A percentile compares a stretch with the other conserved stretches of the same genome.
Conservation (phyloP, 2,113 vertebrate genomes). For the Rhinolophus ferrumequinum region DNA sequence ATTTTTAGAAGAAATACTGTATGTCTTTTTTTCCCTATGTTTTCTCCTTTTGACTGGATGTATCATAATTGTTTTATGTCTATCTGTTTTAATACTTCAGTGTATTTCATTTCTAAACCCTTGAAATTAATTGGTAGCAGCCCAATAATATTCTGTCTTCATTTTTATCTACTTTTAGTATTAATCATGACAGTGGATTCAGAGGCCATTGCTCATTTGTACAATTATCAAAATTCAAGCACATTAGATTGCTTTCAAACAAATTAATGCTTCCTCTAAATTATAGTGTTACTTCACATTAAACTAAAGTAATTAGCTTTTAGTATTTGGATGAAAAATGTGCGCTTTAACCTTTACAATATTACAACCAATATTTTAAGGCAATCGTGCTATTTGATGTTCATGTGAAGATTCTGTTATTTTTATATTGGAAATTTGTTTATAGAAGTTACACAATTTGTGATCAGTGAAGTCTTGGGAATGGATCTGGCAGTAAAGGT, state of each 20-base stretch:
- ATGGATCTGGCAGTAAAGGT: background rate
- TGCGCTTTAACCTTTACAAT: background rate
- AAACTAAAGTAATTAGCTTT: slow-evolving; percentile 36
- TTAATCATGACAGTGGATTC: slow-evolving; percentile 78
- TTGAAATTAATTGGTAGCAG: slow-evolving; percentile 79
- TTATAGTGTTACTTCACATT: background rate
- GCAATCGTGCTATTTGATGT: background rate
- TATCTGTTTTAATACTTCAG: slow-evolving; percentile 75
- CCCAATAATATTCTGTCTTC: slow-evolving; percentile 71
- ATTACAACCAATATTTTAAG: background rate
- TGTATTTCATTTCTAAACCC: slow-evolving; percentile 74
- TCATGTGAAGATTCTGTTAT: background rate
- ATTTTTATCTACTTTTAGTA: slow-evolving; percentile 55
- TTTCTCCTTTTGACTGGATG: slow-evolving; percentile 57
- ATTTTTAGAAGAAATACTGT: background rate
- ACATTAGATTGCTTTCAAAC: slow-evolving; percentile 70
- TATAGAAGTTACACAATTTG: background rate
- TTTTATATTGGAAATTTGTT: background rate
- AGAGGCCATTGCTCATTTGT: slow-evolving; percentile 76
- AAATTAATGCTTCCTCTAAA: slow-evolving; percentile 68
- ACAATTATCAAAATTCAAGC: slow-evolving; percentile 71
- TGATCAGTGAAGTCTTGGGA: background rate
- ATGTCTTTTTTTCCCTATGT: background rate
- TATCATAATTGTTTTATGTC: slow-evolving; percentile 58
- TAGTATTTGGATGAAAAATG: background rate